A percentile compares a stretch with the other conserved stretches of the same genome.
Evolutionary conservation across 2,888 invertebrate species (phyloP).

Genomic region (Ormia ochracea): DNA sequence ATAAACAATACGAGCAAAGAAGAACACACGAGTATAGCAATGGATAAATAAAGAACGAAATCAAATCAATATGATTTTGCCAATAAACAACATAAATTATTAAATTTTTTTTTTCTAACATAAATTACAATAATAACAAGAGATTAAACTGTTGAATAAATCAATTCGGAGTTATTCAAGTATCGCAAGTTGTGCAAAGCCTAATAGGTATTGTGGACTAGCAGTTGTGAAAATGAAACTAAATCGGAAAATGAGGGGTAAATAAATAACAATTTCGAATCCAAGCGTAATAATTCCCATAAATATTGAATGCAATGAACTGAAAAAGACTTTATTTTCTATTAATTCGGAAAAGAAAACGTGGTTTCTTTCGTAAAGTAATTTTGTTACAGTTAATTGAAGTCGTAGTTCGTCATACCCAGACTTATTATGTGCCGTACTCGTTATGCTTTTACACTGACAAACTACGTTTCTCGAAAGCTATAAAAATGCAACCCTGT

Average conservation of each 20-base stretch:
- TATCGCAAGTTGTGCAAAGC: slow-evolving; percentile 10
- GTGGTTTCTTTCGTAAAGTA: too few species aligned
- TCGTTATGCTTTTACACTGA: too few species aligned
- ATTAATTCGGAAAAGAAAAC: too few species aligned
- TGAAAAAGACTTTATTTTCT: too few species aligned
- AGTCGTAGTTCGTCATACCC: too few species aligned
- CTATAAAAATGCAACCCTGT: too few species aligned
- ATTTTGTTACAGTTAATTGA: too few species aligned
- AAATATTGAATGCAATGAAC: not conserved
- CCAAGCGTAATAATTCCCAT: not conserved
- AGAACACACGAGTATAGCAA: not conserved
- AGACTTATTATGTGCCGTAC: too few species aligned
- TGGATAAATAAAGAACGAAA: not conserved
- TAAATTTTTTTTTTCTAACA: slow-evolving; percentile 4
- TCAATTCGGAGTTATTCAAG: slow-evolving; percentile 1
- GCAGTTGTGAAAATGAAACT: not conserved
- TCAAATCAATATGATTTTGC: slow-evolving; percentile 38
- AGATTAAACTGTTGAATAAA: not conserved
- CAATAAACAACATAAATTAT: slow-evolving; percentile 47
- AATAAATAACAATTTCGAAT: not conserved
- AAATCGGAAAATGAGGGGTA: not conserved
- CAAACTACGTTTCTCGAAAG: too few species aligned
- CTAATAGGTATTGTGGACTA: not conserved
- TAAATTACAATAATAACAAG: slow-evolving; percentile 25
- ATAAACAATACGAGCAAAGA: not conserved